Evolutionary conservation across 2,113 vertebrate genomes (phyloP), one percentile per base, ranked within the genome.

Genomic region (Thalassoma bifasciatum): DNA sequence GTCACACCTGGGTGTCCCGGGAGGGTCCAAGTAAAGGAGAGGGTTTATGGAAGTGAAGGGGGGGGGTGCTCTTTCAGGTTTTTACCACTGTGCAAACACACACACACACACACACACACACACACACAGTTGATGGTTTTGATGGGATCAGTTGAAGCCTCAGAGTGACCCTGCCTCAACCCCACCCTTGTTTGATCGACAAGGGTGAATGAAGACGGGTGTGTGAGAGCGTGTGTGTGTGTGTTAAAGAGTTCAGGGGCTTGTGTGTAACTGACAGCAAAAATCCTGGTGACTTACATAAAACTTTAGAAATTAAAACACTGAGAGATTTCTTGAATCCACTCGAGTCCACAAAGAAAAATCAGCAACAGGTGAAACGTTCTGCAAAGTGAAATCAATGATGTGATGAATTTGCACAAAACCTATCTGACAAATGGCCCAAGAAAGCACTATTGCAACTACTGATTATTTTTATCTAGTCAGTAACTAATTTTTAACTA

Each of bases 21-120:
- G 75, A 86, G 77, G 72, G 77, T 85, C 57, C 69, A 56, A 19
- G 42, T 74, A 60, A 74, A 84, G 82, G 75, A 82, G 77, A 69
- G 80, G 75, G 74, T 65, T 89, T 88, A 78, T 81, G 59, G 71
- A 75, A 69, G 61, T 71, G 70, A 47, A 42, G 65, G 66, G 38
- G 46, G 30, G 63, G 66, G 40, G 26, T 42, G 66, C 46, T 74
- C 88, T 89, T 86, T 91, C 75, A 91, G 89, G 90, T 67, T 91
- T 93, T 94, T 92, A 93, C 88, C 86, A 89, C 93, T 92, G 89
- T 70, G 89, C 87, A 92, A 94, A 93, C 87, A 93, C 77, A 77
- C 60, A 67, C 77, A n/a, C n/a, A n/a, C n/a, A 66, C 77, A 77
- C 60, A 70, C 77, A 83, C 79, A 62, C 60, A 65, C 62, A 69